Conservation (phyloP, 2,888 invertebrate species). For the Acrobasis suavella region DNA sequence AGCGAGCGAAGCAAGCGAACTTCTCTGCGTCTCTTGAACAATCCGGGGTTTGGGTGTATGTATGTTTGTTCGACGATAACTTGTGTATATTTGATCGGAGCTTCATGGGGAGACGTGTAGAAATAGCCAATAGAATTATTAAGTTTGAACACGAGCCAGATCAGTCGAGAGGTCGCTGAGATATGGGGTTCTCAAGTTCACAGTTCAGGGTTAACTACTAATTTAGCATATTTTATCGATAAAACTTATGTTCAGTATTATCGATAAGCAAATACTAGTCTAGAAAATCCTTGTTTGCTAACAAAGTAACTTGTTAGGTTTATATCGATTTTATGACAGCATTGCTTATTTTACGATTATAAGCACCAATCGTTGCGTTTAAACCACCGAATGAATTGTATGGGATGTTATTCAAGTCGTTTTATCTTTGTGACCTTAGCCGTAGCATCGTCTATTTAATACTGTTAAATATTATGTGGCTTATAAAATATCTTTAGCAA, state of each 20-base stretch:
- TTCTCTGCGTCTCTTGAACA: too few relatives aligned
- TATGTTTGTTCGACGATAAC: too few relatives aligned
- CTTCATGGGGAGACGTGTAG: too few relatives aligned
- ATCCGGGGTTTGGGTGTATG: too few relatives aligned
- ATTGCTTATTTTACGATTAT: conserved; percentile 40
- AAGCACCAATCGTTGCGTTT: conserved; percentile 35
- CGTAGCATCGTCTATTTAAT: neutral
- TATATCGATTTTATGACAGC: conserved; percentile 37
- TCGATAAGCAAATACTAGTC: neutral
- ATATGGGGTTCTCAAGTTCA: too few relatives aligned
- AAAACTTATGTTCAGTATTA: neutral
- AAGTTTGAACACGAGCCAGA: too few relatives aligned
- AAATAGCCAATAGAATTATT: too few relatives aligned
- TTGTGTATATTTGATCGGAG: too few relatives aligned
- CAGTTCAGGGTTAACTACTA: too few relatives aligned
- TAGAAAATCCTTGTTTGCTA: conserved; percentile 28
- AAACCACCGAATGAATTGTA: conserved; percentile 35
- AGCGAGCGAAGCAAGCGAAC: too few relatives aligned
- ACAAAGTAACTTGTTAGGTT: conserved; percentile 37
- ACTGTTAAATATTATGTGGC: neutral
- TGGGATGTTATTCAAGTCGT: conserved; percentile 31
- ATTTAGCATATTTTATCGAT: neutral
- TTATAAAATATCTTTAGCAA: conserved; percentile 1
- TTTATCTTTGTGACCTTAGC: conserved; percentile 46
- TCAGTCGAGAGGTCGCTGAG: too few relatives aligned